Base-by-base conservation (phyloP, 1,140 invertebrate species). In the Sesamia nonagrioides region DNA sequence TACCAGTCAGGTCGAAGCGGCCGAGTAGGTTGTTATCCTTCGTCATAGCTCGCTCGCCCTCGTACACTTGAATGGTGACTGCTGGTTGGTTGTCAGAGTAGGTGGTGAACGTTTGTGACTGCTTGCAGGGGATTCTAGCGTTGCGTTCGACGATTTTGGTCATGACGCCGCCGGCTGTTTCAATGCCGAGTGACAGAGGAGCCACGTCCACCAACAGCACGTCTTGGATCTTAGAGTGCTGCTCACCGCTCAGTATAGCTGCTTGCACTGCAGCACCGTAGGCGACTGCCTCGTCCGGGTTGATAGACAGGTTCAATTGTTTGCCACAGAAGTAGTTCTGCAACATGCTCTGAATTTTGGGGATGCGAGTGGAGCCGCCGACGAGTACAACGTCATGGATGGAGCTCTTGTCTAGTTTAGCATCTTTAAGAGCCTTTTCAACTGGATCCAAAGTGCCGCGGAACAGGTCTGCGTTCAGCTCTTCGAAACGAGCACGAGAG, bases 321-420 rank as follows among this genome's bases (percentile, higher is more conserved):
- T 97, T 97, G 42, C 96, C 96, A 72, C 94, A 92, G 93, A 97
- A 97, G 91, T 96, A 97, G 85, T 96, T 96, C 85, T 96, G 95
- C 8, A 97, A 86, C 87, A 96, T 93, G 3, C 91, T 95, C 84
- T 96, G 96, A 61, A 97, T 95, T 86, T 96, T 97, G 0, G 96
- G 96, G 45, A 97, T 96, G 18, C 97, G 95, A 9, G 97, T 98
- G 0, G 97, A 98, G 17, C 97, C 97, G 17, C 97, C 97, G 18
- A 98, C 97, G 15, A 98, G 95, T 2, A 98, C 97, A 8, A 98
- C 96, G 80, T 98, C 97, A 86, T 98, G 95, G 77, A 98, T 97
- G 8, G 93, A 89, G 52, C 87, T 86, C 87, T 98, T 98, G 90
- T 97, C 97, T 80, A 97, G 86, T 88, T 97, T 97, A 4, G 97